Evolutionary conservation across 2,888 invertebrate genomes (phyloP).

Genomic region (Campoplex nolae): DNA sequence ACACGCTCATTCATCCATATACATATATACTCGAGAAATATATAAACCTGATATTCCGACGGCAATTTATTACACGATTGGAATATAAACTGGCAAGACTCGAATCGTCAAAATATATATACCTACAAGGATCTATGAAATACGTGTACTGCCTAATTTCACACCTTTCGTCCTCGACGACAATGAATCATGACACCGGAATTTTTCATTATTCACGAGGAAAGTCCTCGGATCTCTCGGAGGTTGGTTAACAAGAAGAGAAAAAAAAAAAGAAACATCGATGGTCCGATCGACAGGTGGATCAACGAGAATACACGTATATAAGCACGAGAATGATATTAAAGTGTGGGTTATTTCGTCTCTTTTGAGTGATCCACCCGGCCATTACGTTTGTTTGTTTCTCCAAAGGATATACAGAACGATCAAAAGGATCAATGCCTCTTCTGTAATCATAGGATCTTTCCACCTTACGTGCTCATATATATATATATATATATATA

Average conservation of each 20-base stretch:
- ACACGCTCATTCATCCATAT: neutral
- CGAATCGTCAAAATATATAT: conserved; percentile 5
- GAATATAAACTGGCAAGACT: conserved; percentile 41
- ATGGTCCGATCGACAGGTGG: conserved; percentile 35
- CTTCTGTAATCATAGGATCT: conserved; percentile 54
- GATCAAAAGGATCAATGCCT: conserved; percentile 57
- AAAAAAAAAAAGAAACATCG: neutral
- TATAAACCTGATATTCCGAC: conserved; percentile 22
- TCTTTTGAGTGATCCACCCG: conserved; percentile 50
- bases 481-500: too few relatives aligned
- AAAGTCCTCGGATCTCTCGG: conserved; percentile 18
- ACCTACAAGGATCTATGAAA: conserved; percentile 31
- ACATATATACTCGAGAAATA: neutral
- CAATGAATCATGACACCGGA: conserved; percentile 52
- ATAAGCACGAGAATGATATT: neutral
- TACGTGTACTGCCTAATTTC: conserved; percentile 60
- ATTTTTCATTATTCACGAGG: conserved; percentile 40
- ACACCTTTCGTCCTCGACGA: conserved; percentile 47
- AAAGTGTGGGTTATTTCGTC: neutral
- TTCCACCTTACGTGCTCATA: neutral
- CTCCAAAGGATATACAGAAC: conserved; percentile 42
- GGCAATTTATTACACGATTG: neutral
- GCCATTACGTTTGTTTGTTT: conserved; percentile 68
- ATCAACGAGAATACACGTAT: neutral
- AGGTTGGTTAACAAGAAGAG: conserved; percentile 16